phyloP scores from a whole-genome alignment of 1,140 invertebrate genomes.

The Drosophila nannoptera region DNA sequence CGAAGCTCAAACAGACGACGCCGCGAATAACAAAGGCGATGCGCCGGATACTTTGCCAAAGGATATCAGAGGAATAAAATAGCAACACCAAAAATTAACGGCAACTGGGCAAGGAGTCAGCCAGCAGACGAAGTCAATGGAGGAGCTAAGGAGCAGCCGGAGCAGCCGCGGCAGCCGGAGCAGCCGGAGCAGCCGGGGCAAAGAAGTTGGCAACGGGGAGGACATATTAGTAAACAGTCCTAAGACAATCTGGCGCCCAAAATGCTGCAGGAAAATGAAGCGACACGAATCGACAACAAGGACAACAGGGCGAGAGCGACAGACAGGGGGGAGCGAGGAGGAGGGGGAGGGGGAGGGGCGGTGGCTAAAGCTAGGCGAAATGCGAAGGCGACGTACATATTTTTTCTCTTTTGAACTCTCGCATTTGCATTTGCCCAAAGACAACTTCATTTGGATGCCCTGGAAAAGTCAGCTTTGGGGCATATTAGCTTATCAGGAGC shows the following conservation, averaged over 20 bases:
- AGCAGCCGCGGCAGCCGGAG: not conserved
- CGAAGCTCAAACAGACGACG: conserved; percentile 7
- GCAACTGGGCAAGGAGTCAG: conserved; percentile 7
- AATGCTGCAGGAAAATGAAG: conserved; percentile 63
- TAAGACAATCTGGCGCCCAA: conserved; percentile 39
- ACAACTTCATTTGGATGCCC: conserved; percentile 31
- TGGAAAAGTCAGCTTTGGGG: not conserved
- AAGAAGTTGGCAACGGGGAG: conserved; percentile 9
- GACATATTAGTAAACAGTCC: conserved; percentile 51
- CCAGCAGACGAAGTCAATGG: not conserved
- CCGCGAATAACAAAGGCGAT: conserved; percentile 40
- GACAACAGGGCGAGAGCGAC: conserved; percentile 25
- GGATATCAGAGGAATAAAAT: conserved; percentile 45
- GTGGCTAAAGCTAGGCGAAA: no score
- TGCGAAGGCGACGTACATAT: not conserved
- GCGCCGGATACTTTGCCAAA: conserved; percentile 38
- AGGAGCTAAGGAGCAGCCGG: not conserved
- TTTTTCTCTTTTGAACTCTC: conserved; percentile 1
- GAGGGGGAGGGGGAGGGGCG: not conserved
- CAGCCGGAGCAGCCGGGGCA: not conserved
- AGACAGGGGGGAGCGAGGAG: not conserved
- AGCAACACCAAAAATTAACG: conserved; percentile 33
- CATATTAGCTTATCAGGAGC: not conserved
- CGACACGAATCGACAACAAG: conserved; percentile 47
- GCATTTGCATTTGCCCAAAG: conserved; percentile 23